Evolutionary conservation across 2,113 vertebrate genomes (phyloP).

Genomic region (Tragelaphus buxtoni): DNA sequence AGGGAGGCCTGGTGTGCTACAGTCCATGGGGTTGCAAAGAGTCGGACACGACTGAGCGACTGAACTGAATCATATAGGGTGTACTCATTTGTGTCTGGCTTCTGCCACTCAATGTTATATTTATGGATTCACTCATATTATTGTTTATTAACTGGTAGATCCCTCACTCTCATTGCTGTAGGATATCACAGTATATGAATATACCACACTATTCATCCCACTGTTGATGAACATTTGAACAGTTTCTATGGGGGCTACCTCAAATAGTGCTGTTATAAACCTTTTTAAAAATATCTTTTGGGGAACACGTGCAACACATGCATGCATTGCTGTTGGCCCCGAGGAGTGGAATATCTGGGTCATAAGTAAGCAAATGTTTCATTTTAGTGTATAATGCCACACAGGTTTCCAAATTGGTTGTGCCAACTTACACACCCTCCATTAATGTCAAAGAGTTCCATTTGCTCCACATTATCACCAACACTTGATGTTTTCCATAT

Average conservation of each 20-base stretch:
- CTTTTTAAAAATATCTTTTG: background rate
- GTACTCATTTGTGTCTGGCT: background rate
- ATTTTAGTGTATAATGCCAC: background rate
- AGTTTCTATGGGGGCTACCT: background rate
- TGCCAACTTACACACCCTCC: background rate
- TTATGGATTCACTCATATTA: background rate
- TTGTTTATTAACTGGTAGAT: background rate
- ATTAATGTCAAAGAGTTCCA: background rate
- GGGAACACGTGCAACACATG: background rate
- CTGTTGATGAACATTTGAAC: background rate
- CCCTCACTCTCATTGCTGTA: background rate
- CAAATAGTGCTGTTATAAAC: background rate
- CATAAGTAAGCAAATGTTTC: background rate
- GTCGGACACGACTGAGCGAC: accelerated
- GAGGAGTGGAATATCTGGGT: background rate
- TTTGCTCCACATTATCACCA: background rate
- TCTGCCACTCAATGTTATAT: background rate
- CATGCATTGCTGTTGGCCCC: background rate
- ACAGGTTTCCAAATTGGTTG: background rate
- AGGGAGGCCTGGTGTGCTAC: background rate
- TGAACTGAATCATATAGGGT: background rate
- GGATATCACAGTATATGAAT: background rate
- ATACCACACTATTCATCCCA: background rate
- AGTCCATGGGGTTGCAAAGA: background rate
- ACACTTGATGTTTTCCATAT: background rate